Base-by-base conservation (phyloP, 2,113 vertebrate genomes). In the Ramphastos sulfuratus region DNA sequence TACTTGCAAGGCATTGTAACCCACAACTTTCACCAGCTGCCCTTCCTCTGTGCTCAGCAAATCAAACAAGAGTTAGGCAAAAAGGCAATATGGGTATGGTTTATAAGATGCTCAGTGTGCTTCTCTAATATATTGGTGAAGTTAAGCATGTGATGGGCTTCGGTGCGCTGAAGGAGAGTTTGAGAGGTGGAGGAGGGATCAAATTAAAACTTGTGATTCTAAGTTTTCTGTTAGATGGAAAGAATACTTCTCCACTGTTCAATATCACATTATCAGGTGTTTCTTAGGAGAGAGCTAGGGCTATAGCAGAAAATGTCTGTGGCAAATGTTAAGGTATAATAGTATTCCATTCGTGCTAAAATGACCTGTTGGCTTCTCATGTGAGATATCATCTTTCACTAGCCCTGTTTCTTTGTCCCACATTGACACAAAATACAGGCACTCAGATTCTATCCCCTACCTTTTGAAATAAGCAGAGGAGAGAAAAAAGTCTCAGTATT, bases 81-180 rank as follows among this genome's bases (percentile, higher is more conserved):
- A 63, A 84, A 44, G 18, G 5, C 28, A 8, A 8, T 9, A 1
- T 19, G n/a, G 35, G 5, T 13, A 1, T 17, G 24, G 42, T 16
- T 64, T 63, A 15, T 1, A 37, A 87, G 60, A 33, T 44, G 7
- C 17, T 76, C 30, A 87, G 4, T 0, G 0, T 55, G 37, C 33
- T 74, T 42, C 7, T 50, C 14, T 84, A 39, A 42, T 59, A 13
- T 1, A 50, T n/a, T 19, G 33, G 50, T 82, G 60, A 65, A 46
- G 3, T 46, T 89, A 71, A 84, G n/a, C 17, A 17, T 55, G 52
- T 75, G 11, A 56, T 82, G 44, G 24, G 24, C 60, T 86, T 3
- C 9, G 2, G 52, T 56, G 24, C 9, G 7, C 12, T 66, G 80
- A 85, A 46, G 7, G 27, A 42, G 55, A 12, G 9, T 37, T 71